Evolutionary conservation across 2,113 vertebrate species (phyloP), one percentile per base, ranked within the genome.

Genomic region (Sorex araneus): DNA sequence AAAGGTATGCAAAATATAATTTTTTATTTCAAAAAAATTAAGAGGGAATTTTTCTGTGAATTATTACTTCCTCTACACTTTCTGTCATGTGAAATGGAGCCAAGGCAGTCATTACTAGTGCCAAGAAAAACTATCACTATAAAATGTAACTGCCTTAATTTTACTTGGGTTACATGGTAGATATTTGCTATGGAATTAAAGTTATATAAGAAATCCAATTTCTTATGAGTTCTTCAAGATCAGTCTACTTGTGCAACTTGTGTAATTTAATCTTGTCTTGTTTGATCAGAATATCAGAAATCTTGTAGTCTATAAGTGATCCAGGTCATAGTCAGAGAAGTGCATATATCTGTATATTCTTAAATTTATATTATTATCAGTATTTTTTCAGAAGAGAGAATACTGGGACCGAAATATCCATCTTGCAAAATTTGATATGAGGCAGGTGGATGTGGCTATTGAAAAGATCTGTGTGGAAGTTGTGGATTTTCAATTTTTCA

Each of bases 21-120:
- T 34, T 89, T 80, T 89, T 47, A 7, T 54, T 86, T 92, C 81
- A 36, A 73, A 87, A 63, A 36, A 86, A 78, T 67, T 87, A 32
- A 32, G 10, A 16, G n/a, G 60, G 84, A 5, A 30, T 0, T n/a
- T 79, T 77, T 78, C 36, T 57, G 1, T 19, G 40, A 34, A 3
- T 23, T 23, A 60, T 60, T 54, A 47, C 86, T 90, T 94, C n/a
- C 63, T 91, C 43, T 11, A 43, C 8, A 70, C 45, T 43, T 60
- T 80, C 36, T 87, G 12, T 57, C 79, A 57, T 63, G n/a, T 90
- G 83, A 75, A 90, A 83, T 75, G n/a, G 76, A 85, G 60, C 47
- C 57, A 74, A 86, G 92, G 28, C 4, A 28, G 19, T n/a, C 74
- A 73, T 70, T 79, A 83, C 30, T 8, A 70, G 19, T 92, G 57